Conservation (phyloP, 1,140 invertebrate genomes). For the Phocides pigmalion region DNA sequence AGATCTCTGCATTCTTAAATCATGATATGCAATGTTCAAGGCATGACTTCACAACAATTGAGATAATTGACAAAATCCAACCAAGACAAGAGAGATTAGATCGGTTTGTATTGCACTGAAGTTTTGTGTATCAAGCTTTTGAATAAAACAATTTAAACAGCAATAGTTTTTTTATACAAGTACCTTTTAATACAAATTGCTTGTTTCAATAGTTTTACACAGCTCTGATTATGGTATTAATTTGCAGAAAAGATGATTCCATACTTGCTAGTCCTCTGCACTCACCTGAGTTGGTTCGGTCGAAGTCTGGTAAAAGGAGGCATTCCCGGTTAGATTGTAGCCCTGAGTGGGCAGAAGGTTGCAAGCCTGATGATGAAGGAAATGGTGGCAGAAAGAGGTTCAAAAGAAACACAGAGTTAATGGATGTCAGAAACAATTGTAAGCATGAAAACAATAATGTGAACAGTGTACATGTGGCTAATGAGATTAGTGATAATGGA, state of each 20-base stretch:
- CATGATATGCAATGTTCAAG: slow-evolving; percentile 75
- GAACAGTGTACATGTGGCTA: slow-evolving; percentile 37
- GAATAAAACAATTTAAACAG: slow-evolving; percentile 18
- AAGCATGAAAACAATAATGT: slow-evolving; percentile 28
- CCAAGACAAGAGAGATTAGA: slow-evolving; percentile 51
- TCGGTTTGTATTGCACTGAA: slow-evolving; percentile 55
- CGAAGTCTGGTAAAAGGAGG: slow-evolving; percentile 55
- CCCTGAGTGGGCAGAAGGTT: slow-evolving; percentile 71
- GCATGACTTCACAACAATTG: slow-evolving; percentile 73
- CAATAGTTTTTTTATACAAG: slow-evolving; percentile 4
- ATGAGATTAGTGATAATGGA: slow-evolving; percentile 59
- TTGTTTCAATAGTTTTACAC: neutral
- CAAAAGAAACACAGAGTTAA: slow-evolving; percentile 29
- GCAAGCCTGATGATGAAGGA: slow-evolving; percentile 50
- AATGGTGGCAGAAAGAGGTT: slow-evolving; percentile 46
- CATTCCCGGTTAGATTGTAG: slow-evolving; percentile 56
- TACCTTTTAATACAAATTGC: neutral
- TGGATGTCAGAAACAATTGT: slow-evolving; percentile 24
- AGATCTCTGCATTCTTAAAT: slow-evolving; percentile 70
- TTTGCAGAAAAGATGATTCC: slow-evolving; percentile 62
- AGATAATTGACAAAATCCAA: slow-evolving; percentile 67
- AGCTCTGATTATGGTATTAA: neutral
- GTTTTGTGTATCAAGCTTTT: neutral
- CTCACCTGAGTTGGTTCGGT: slow-evolving; percentile 59
- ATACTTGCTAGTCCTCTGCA: slow-evolving; percentile 54